Evolutionary conservation across 2,888 invertebrate species (phyloP).

Genomic region (Campoletis raptor): DNA sequence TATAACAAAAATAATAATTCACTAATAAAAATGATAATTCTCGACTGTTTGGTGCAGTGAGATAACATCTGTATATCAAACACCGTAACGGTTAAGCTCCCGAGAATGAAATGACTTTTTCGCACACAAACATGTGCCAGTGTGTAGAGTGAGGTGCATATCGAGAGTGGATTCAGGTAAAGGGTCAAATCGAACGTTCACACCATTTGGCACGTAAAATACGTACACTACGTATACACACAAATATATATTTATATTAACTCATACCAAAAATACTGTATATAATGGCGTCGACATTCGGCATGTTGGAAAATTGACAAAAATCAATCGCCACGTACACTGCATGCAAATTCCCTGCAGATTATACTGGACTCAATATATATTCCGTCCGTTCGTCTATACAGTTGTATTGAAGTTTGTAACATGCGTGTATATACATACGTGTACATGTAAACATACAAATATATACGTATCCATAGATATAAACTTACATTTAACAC

Average conservation of each 20-base stretch:
- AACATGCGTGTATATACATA: slow-evolving; percentile 8
- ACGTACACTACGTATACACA: not conserved
- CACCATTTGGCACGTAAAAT: not conserved
- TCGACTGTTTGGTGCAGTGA: not conserved
- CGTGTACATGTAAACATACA: slow-evolving; percentile 9
- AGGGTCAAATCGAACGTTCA: slow-evolving; percentile 22
- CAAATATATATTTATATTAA: not conserved
- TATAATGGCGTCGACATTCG: slow-evolving; percentile 36
- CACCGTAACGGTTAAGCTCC: slow-evolving; percentile 21
- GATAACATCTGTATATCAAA: slow-evolving; percentile 3
- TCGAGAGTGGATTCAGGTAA: slow-evolving; percentile 10
- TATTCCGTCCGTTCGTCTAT: not conserved
- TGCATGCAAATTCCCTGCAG: slow-evolving; percentile 50
- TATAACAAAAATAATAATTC: not conserved
- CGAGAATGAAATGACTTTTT: slow-evolving; percentile 35
- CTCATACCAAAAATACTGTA: slow-evolving; percentile 7
- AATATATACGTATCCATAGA: slow-evolving; percentile 12
- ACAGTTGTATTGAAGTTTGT: not conserved
- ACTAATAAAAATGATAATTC: slow-evolving; percentile 13
- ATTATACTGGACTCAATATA: slow-evolving; percentile 42
- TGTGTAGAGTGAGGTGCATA: slow-evolving; percentile 4
- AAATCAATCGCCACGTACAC: slow-evolving; percentile 50
- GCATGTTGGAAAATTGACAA: slow-evolving; percentile 55
- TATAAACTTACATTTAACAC: slow-evolving; percentile 93
- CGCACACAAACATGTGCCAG: slow-evolving; percentile 2